Evolutionary conservation across 1,140 invertebrate species (phyloP), one percentile per base, ranked within the genome.

Genomic region (Aradophagus sp.): DNA sequence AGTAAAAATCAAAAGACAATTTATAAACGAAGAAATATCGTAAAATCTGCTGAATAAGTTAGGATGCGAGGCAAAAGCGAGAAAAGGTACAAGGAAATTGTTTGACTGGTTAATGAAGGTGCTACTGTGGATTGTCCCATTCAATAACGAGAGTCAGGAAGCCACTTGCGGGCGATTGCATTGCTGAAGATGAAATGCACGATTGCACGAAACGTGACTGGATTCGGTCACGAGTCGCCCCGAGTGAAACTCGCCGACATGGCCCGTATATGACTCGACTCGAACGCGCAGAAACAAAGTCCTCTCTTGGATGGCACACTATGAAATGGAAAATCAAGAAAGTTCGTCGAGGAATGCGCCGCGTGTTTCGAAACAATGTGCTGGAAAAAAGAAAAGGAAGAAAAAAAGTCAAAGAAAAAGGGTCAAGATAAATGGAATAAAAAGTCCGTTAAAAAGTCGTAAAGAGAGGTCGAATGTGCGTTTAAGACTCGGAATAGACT

Each of bases 301-400:
- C n/a, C n/a, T n/a, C n/a, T n/a, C n/a, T n/a, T n/a, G n/a, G n/a
- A n/a, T n/a, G n/a, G n/a, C n/a, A n/a, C n/a, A n/a, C n/a, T n/a
- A n/a, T n/a, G 58, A 59, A 58, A 78, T 79, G 74, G 75, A 74
- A 75, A 73, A 77, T 72, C 45, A 79, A 75, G 79, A 80, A 80
- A 80, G 80, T 75, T 74, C 50, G 67, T 73, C 52, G 47, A 27
- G 36, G 35, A 70, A 74, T 73, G 48, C 55, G 31, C 32, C 23
- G 32, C 29, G n/a, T 42, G 55, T 67, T 47, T 41, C 16, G 38
- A 59, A 50, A 50, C 38, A 50, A 50, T 41, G 17, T 35, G 19
- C 31, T 29, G 1, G 14, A 16, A 47, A 48, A 39, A 39, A 31
- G 26, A 29, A 8, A 12, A n/a, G n/a, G n/a, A n/a, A n/a, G n/a